Evolutionary conservation across 92 coral and sea anemone genomes (phyloP), one percentile per base, ranked within the genome.

Genomic region (Palythoa heliodiscus): DNA sequence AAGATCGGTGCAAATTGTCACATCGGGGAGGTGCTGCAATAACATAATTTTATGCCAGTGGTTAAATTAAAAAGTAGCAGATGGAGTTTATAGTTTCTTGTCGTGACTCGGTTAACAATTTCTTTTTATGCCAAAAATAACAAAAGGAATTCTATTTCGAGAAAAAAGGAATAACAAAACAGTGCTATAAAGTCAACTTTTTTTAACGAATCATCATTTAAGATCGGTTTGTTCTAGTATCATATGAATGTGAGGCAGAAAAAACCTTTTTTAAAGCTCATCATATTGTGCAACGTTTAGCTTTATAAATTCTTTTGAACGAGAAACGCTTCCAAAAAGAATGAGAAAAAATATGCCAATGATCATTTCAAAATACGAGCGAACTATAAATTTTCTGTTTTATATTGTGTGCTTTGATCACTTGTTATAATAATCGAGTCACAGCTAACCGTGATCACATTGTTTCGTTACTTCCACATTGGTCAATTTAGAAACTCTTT

Each of bases 401-500:
- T 86, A 22, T 23, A 66, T 54, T 5, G 54, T 52, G 29, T 67
- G 58, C 75, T 82, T 86, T 52, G 64, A 43, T 64, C 89, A 55
- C 83, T 82, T 89, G 75, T 68, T 75, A 39, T 7, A 78, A 73
- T 77, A 73, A 87, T 86, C 86, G 71, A 70, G 77, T 86, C 90
- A 78, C 89, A 75, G 87, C 86, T 83, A 50, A 11, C 61, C 16
- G 20, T 58, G 87, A 61, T 81, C 72, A 37, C 75, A 92, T 94
- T 94, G 95, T 92, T 78, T 77, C 67, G 29, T 15, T 48, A 57
- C 78, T 90, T 92, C 91, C 77, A 94, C 78, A 84, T 74, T 69
- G 77, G 68, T 78, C 76, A 86, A 89, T 88, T 90, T 90, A 73
- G 77, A 68, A 35, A 25, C 79, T 76, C 86, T 63, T 61, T 39